Percentiles rank a stretch among this genome's conserved stretches.
phyloP scores from a whole-genome alignment of 2,797 vertebrate species.

The Microctenopoma lineatum region DNA sequence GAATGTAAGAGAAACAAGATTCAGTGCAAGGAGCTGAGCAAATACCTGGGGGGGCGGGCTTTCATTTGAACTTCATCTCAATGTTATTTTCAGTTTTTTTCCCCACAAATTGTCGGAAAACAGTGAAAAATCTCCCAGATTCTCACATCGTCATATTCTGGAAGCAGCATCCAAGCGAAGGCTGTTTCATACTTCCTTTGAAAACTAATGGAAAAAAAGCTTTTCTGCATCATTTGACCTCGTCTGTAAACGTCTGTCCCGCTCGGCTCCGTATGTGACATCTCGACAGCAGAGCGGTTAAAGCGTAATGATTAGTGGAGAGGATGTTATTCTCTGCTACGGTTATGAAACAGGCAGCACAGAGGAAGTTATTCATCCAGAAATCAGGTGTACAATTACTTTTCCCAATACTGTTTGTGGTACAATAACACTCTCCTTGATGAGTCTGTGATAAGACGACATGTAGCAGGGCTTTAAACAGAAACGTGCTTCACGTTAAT shows the following conservation, averaged over 20 bases:
- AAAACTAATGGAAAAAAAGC: background rate
- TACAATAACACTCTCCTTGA: background rate
- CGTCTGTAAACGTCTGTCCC: background rate
- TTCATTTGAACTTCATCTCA: accelerated
- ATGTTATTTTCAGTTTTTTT: background rate
- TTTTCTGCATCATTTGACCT: background rate
- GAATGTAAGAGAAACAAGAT: constrained; percentile 17
- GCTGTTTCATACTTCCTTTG: background rate
- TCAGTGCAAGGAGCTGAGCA: constrained; percentile 16
- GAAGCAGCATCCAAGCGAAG: background rate
- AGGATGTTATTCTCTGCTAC: background rate
- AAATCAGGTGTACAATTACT: constrained; percentile 3
- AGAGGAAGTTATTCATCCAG: constrained; percentile 27
- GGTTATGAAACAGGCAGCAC: background rate
- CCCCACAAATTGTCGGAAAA: no score
- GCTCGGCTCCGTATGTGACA: background rate
- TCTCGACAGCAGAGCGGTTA: background rate
- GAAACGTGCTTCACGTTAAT: background rate
- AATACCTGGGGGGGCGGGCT: background rate
- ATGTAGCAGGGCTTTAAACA: accelerated
- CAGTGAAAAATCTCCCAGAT: background rate
- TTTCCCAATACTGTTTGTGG: background rate
- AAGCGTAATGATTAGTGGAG: background rate
- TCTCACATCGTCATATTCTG: background rate
- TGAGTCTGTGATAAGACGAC: background rate